Conservation (phyloP, 23 tunicate genomes). For the Halocynthia roretzi region DNA sequence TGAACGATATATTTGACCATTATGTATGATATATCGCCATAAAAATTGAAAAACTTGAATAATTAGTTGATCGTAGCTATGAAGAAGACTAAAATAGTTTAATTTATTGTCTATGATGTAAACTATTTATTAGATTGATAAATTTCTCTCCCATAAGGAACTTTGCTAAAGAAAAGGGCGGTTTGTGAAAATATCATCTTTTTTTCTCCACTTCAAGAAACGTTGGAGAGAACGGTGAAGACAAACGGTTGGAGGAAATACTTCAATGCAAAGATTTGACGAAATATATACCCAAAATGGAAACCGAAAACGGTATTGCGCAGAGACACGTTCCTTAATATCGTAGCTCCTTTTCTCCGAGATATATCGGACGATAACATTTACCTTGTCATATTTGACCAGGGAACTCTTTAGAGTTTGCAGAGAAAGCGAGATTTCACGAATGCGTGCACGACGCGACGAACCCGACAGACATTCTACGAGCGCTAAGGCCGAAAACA, state of each 20-base stretch:
- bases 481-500: slow-evolving; percentile 54
- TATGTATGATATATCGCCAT: too few relatives aligned
- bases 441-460: slow-evolving; percentile 53
- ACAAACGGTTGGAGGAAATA: slow-evolving; percentile 71
- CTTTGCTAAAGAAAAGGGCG: not conserved
- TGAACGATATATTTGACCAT: too few relatives aligned
- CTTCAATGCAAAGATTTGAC: slow-evolving; percentile 71
- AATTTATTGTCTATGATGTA: too few relatives aligned
- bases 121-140: too few relatives aligned
- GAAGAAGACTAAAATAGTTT: too few relatives aligned
- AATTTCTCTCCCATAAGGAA: not conserved
- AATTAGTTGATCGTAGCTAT: too few relatives aligned
- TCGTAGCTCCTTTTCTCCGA: not conserved
- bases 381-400: not conserved
- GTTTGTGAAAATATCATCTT: not conserved
- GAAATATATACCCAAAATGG: slow-evolving; percentile 53
- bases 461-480: slow-evolving; percentile 79
- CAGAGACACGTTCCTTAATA: not conserved
- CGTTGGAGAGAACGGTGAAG: slow-evolving; percentile 75
- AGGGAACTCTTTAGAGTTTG: slow-evolving; percentile 71
- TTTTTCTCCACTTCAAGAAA: slow-evolving; percentile 35
- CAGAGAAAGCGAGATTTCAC: slow-evolving; percentile 65
- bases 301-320: slow-evolving; percentile 49
- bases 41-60: too few relatives aligned
- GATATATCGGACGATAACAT: not conserved